Evolutionary conservation across 1,140 invertebrate species (phyloP).

Genomic region (Psix sp.): DNA sequence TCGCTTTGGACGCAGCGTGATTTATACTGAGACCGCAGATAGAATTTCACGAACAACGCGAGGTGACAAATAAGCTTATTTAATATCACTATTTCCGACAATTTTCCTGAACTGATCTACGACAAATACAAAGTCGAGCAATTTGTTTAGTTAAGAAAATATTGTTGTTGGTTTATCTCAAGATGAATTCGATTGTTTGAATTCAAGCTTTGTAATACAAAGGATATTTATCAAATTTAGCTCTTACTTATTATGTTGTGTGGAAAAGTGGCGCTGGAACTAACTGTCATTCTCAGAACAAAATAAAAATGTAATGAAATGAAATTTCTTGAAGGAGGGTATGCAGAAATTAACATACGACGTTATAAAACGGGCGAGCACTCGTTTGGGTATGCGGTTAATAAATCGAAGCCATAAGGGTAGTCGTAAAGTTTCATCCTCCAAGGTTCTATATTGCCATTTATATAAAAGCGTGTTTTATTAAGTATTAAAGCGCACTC

Average conservation of each 20-base stretch:
- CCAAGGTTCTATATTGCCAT: conserved; percentile 19
- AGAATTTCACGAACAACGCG: conserved; percentile 22
- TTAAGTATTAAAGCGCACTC: conserved; percentile 24
- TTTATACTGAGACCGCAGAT: conserved; percentile 34
- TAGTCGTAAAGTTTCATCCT: conserved; percentile 30
- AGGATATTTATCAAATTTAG: no score
- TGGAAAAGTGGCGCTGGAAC: no score
- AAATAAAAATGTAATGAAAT: conserved; percentile 50
- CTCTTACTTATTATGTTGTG: no score
- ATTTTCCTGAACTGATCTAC: no score
- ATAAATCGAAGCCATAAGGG: conserved; percentile 24
- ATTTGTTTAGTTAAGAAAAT: no score
- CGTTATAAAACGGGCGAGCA: conserved; percentile 25
- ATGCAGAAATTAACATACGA: conserved; percentile 44
- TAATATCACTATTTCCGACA: conserved; percentile 29
- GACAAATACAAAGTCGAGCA: no score
- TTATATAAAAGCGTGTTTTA: conserved; percentile 23
- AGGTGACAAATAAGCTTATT: conserved; percentile 37
- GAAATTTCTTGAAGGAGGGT: conserved; percentile 41
- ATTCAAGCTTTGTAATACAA: no score
- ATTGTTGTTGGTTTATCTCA: no score
- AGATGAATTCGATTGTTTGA: no score
- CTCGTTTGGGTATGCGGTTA: conserved; percentile 31
- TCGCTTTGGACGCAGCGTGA: conserved; percentile 18
- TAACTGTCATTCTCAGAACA: no score